Evolutionary conservation across 2,888 invertebrate genomes (phyloP).

Genomic region (Macaria liturata): DNA sequence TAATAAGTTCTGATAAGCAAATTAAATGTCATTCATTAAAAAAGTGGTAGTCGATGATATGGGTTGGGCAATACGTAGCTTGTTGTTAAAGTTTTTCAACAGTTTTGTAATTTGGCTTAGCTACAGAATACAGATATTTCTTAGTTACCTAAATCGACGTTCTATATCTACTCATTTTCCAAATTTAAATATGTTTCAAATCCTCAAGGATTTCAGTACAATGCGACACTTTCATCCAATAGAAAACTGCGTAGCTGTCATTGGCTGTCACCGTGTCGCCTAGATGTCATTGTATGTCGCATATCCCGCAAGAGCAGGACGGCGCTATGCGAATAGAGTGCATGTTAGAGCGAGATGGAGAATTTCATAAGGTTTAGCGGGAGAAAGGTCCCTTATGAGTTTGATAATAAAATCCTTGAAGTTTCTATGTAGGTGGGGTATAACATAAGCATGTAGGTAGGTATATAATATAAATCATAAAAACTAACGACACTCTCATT

Average conservation of each 20-base stretch:
- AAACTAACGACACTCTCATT: too few species aligned
- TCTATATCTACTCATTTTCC: too few species aligned
- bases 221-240: slow-evolving; percentile 61
- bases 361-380: slow-evolving; percentile 20
- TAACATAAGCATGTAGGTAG: neutral
- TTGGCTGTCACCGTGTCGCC: slow-evolving; percentile 52
- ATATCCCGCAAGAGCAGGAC: slow-evolving; percentile 52
- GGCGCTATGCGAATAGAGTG: slow-evolving; percentile 25
- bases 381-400: slow-evolving; percentile 28
- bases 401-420: slow-evolving; percentile 12
- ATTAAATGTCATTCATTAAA: too few species aligned
- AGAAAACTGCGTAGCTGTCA: slow-evolving; percentile 47
- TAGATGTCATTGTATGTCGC: slow-evolving; percentile 69
- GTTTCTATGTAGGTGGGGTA: neutral
- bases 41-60: too few species aligned
- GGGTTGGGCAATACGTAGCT: too few species aligned
- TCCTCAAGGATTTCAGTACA: slow-evolving; percentile 22
- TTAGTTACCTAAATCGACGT: too few species aligned
- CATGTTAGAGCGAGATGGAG: slow-evolving; percentile 40
- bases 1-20: too few species aligned
- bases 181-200: neutral
- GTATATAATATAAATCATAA: too few species aligned
- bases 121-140: too few species aligned
- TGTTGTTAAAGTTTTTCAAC: too few species aligned
- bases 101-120: too few species aligned